Evolutionary conservation across 2,113 vertebrate species (phyloP).

Genomic region (Mesoclemmys tuberculata): DNA sequence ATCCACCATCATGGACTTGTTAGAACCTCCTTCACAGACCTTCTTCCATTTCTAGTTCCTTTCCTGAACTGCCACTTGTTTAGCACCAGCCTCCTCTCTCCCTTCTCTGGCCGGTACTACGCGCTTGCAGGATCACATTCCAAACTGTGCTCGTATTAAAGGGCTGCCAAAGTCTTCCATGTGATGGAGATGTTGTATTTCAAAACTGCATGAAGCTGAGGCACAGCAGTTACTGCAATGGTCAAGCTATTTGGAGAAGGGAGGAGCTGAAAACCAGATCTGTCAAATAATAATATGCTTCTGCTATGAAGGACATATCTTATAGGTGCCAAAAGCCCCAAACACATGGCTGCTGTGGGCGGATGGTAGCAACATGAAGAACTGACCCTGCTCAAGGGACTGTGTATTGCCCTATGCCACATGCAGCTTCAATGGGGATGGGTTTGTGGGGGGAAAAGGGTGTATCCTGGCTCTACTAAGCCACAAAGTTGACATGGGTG

Average conservation of each 20-base stretch:
- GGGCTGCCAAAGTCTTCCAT: background rate
- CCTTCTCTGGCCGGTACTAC: background rate
- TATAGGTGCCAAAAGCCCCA: background rate
- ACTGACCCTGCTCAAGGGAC: background rate
- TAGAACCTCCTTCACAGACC: background rate
- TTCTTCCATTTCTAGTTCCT: background rate
- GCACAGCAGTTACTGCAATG: background rate
- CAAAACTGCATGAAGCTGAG: background rate
- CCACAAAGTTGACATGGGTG: background rate
- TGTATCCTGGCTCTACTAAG: background rate
- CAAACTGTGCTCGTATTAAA: background rate
- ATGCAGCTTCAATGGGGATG: background rate
- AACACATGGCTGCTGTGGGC: background rate
- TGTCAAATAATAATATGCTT: background rate
- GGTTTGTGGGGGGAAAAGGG: background rate
- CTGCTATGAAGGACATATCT: background rate
- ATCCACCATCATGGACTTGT: background rate
- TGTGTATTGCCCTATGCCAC: background rate
- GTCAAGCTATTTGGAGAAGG: background rate
- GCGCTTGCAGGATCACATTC: background rate
- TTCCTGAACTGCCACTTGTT: background rate
- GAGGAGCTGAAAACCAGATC: background rate
- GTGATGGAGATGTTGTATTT: background rate
- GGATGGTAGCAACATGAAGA: background rate
- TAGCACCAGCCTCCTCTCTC: background rate